Evolutionary conservation across 2,888 invertebrate species (phyloP), one percentile per base, ranked within the genome.

Genomic region (Sphinx pinastri): DNA sequence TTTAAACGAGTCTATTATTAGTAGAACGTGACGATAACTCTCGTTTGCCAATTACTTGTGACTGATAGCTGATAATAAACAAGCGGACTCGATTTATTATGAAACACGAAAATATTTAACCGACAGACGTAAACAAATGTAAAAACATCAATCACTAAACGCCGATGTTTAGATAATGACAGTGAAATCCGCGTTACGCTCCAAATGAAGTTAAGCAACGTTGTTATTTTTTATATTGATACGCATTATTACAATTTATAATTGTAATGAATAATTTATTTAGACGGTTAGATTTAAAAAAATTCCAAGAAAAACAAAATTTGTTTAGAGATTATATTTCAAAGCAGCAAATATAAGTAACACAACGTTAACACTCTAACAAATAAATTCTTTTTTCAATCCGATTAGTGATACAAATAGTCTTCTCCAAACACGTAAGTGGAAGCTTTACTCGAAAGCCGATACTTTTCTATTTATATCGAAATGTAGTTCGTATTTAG

Each of bases 71-170:
- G 73, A 82, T 82, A 85, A 84, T 84, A 85, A 85, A 84, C 81
- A 77, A 82, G 79, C 81, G 71, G 74, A 77, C 78, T 81, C 81
- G 80, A 85, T 84, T 85, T 85, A 74, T 79, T 79, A 83, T 79
- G 81, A 80, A 82, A 80, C 80, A 84, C 79, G 76, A 83, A 69
- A 84, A 84, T 84, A 83, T 85, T 84, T 80, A 79, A 83, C 79
- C 78, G 71, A 78, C 76, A 72, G 87, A 86, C 86, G 78, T 76
- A 80, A 86, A 88, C 84, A 86, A 87, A 88, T 86, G 82, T 77
- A 75, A 77, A 73, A 73, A 80, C 84, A 89, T 88, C 83, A 85
- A 88, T 86, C 81, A 70, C 77, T 76, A 84, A 84, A 81, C 83
- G 77, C 78, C 76, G 78, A 83, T 82, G 77, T 81, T 83, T 81